Evolutionary conservation across 2,113 vertebrate species (phyloP), one percentile per base, ranked within the genome.

Genomic region (Chloropsis cyanopogon): DNA sequence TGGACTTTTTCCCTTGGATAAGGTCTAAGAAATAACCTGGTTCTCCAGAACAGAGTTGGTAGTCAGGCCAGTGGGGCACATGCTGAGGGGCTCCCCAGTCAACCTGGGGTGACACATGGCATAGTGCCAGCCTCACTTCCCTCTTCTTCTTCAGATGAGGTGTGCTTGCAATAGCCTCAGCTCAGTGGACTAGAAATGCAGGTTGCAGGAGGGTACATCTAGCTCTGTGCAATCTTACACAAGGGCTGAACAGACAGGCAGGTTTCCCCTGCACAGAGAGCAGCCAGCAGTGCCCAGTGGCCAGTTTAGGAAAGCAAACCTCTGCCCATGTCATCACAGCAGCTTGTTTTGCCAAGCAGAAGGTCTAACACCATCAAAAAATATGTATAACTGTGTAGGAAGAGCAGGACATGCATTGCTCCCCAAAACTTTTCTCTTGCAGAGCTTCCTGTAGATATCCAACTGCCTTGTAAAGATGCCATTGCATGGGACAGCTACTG

Each of bases 91-190:
- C n/a, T 85, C 61, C 39, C 20, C 0, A 4, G 37, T 41, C 46
- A 31, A 56, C 9, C 35, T 0, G 0, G 35, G 21, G 29, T 46
- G 44, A 63, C 41, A 69, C 37, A 20, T 1, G 1, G 22, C 31
- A n/a, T 14, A n/a, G 10, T 3, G 1, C 41, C 56, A 65, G 52
- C 29, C 49, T 84, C 69, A 10, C 2, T 2, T 64, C 49, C 13
- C 60, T 84, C 47, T 44, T 70, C 5, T 42, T 61, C 77, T 49
- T 59, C 39, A 60, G 29, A n/a, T 20, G 41, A 87, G 6, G 7
- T 71, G 84, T 75, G 11, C 33, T 70, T 79, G 44, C 44, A 75
- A 26, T 31, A 91, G n/a, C 23, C 21, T 87, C 61, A 63, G 37
- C 66, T 83, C 63, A 46, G 66, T 26, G 20, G 37, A 26, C 17